phyloP scores from a whole-genome alignment of 2,888 invertebrate genomes.

The Hydroisotoma schaefferi region DNA sequence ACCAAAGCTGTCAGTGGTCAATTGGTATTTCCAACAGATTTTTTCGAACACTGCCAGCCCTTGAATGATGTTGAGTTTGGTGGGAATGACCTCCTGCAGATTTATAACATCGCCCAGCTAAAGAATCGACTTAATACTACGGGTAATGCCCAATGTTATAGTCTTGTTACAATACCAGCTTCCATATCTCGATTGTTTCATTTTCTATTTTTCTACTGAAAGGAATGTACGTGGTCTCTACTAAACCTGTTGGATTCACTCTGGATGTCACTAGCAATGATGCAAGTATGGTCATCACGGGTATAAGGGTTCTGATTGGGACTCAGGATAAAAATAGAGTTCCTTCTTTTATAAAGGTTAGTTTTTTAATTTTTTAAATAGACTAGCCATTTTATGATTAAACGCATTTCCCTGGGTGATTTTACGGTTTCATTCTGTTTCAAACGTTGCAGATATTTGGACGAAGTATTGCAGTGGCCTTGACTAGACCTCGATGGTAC shows the following conservation, averaged over 20 bases:
- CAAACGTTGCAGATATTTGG: slow-evolving; percentile 61
- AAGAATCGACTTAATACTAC: slow-evolving; percentile 81
- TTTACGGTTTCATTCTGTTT: too few species aligned
- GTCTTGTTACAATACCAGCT: not conserved
- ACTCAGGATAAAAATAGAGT: slow-evolving; percentile 74
- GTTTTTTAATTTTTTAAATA: too few species aligned
- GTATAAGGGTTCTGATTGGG: slow-evolving; percentile 80
- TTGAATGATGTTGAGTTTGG: slow-evolving; percentile 93
- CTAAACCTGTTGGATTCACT: slow-evolving; percentile 82
- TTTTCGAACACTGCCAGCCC: slow-evolving; percentile 90
- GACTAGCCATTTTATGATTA: slow-evolving; percentile 12
- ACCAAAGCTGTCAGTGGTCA: slow-evolving; percentile 40
- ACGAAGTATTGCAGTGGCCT: slow-evolving; percentile 66
- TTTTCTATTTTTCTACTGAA: not conserved
- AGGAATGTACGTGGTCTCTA: slow-evolving; percentile 89
- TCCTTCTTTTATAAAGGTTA: slow-evolving; percentile 70
- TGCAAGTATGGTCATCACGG: slow-evolving; percentile 82
- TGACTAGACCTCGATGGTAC: slow-evolving; percentile 83
- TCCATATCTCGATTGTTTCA: not conserved
- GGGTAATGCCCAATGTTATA: slow-evolving; percentile 49
- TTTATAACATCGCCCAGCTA: slow-evolving; percentile 88
- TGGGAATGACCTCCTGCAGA: slow-evolving; percentile 88
- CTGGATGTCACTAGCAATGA: slow-evolving; percentile 85
- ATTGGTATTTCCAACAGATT: slow-evolving; percentile 74
- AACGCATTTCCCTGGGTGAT: not conserved